These are phyloP conservation scores for Thamnophis elegans DNA, from an alignment of 2,797 vertebrate genomes.

Conservation along the genomic window DNA sequence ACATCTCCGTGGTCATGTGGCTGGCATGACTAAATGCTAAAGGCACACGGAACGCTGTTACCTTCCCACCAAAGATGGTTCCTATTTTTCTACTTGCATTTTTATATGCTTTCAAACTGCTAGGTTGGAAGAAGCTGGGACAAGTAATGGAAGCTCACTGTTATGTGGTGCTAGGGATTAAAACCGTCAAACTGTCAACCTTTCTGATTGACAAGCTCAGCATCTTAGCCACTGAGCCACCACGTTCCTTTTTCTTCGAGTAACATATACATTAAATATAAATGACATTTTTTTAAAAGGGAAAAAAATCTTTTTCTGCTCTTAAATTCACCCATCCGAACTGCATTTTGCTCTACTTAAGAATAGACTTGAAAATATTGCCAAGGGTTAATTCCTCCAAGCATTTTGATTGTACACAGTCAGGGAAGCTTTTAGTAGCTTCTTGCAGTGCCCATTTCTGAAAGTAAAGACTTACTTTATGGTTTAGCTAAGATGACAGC, in stretches of 20 bases:
- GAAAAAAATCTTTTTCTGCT: not conserved
- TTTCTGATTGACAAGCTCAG: too few relatives aligned
- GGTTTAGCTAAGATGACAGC: conserved; percentile 1
- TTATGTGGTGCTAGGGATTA: too few relatives aligned
- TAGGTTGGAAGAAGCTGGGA: too few relatives aligned
- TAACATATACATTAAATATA: not conserved
- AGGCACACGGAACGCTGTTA: too few relatives aligned
- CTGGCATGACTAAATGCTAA: too few relatives aligned
- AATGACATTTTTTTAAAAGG: not conserved
- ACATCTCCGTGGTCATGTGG: too few relatives aligned
- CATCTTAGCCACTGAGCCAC: too few relatives aligned
- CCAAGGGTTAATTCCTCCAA: not conserved
- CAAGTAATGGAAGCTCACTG: too few relatives aligned
- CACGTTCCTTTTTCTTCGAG: not conserved
- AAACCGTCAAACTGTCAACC: too few relatives aligned
- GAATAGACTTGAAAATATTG: fast-evolving
- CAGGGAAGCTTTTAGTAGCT: not conserved
- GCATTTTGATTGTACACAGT: not conserved
- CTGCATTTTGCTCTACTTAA: not conserved
- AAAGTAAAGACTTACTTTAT: fast-evolving
- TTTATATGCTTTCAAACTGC: too few relatives aligned
- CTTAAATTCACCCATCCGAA: not conserved
- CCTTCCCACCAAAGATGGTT: too few relatives aligned
- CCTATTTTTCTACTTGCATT: too few relatives aligned
- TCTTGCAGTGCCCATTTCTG: fast-evolving